phyloP scores from a whole-genome alignment of 2,888 invertebrate genomes.

The Plebejus argus region DNA sequence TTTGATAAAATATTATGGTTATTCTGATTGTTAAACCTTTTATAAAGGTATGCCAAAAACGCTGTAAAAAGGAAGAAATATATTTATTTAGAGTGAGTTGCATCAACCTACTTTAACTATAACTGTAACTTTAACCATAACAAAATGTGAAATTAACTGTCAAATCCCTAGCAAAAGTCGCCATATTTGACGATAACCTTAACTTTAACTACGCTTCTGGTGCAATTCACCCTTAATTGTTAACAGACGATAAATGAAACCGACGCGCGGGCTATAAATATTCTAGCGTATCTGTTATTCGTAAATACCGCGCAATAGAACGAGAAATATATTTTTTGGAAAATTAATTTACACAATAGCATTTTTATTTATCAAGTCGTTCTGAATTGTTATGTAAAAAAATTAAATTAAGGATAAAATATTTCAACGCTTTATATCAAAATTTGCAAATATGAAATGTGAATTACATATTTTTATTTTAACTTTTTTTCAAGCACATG shows the following conservation, averaged over 20 bases:
- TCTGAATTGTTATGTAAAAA: neutral
- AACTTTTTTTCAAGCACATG: neutral
- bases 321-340: neutral
- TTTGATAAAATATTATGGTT: too few species aligned
- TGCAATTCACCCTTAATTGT: too few species aligned
- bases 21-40: neutral
- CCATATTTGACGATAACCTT: too few species aligned
- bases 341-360: neutral
- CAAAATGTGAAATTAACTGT: too few species aligned
- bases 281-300: neutral
- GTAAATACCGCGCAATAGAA: neutral
- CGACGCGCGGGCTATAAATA: neutral
- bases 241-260: neutral
- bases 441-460: too few species aligned
- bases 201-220: too few species aligned
- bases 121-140: neutral
- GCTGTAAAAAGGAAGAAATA: neutral
- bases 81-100: neutral
- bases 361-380: neutral
- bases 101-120: too few species aligned
- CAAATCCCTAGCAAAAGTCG: too few species aligned
- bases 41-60: neutral
- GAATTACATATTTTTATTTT: too few species aligned
- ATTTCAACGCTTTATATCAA: too few species aligned
- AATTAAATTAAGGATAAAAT: neutral